Evolutionary conservation across 2,888 invertebrate genomes (phyloP), one percentile per base, ranked within the genome.

Genomic region (Sesia bembeciformis): DNA sequence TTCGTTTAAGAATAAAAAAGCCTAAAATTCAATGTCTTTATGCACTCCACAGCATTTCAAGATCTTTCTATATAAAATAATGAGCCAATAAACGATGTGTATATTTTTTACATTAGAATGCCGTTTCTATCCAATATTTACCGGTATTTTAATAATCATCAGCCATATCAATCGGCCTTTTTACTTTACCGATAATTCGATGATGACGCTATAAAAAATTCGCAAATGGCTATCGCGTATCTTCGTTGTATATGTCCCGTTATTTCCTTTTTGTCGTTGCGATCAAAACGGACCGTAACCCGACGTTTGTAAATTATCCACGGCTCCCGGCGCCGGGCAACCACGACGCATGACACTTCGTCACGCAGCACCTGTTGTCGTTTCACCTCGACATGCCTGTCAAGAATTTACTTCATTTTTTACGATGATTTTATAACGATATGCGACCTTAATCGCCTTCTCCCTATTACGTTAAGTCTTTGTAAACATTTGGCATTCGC

Each of bases 301-400:
- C 62, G 62, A 58, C 50, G 54, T 76, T 78, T 73, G 68, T 67
- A 65, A 73, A 80, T 82, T 80, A 81, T 73, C 65, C 69, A 76
- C 72, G 81, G 73, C 59, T 65, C 61, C 64, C 65, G 66, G 63
- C 60, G 62, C 58, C 62, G 46, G 46, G 66, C 65, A 57, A 63
- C 64, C 65, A 62, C 63, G 66, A 60, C 61, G 62, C 68, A 68
- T 69, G 70, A 70, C 73, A 71, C 66, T 68, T 68, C 67, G 74
- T 77, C 74, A 77, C 68, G 72, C 65, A 65, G 60, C 68, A 72
- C 66, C 67, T 64, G 64, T 63, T 62, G 62, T 60, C 59, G 61
- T 60, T 62, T 61, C 52, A 53, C 55, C 55, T 64, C 65, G 70
- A 64, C 67, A 71, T 2, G 23, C 23, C 23, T 23, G 23, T 23